phyloP scores from a whole-genome alignment of 2,113 vertebrate genomes.

The Sarotherodon lohbergeri region DNA sequence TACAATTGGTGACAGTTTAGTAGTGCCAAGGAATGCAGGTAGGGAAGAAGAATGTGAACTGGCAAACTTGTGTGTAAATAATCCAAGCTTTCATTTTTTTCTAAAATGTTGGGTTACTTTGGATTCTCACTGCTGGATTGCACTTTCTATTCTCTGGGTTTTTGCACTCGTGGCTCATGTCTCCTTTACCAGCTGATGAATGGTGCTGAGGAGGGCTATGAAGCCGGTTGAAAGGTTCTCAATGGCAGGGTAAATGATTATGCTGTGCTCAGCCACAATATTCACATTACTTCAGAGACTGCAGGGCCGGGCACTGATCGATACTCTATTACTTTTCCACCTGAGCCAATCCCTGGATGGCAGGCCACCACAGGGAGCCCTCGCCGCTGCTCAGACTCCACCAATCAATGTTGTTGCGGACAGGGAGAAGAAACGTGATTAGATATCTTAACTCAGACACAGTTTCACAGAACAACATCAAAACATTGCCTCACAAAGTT shows the following conservation, averaged over 20 bases:
- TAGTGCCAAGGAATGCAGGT: not conserved
- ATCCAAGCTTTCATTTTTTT: not conserved
- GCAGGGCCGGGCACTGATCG: constrained; percentile 25
- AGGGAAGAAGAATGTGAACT: not conserved
- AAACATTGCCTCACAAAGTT: not conserved
- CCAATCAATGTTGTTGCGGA: constrained; percentile 28
- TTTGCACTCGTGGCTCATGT: not conserved
- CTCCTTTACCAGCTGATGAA: constrained; percentile 1
- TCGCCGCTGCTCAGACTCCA: constrained; percentile 3
- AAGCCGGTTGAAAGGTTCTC: constrained; percentile 29
- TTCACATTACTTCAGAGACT: constrained; percentile 55
- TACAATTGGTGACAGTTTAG: not conserved
- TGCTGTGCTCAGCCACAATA: constrained; percentile 40
- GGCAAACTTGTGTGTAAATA: not conserved
- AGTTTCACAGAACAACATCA: not conserved
- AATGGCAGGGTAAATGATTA: constrained; percentile 42
- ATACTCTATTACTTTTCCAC: constrained; percentile 58
- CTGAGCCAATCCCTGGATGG: constrained; percentile 12
- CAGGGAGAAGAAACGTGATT: not conserved
- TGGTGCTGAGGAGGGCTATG: not conserved
- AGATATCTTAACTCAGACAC: constrained; percentile 34
- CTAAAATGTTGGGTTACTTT: not conserved
- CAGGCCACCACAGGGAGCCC: constrained; percentile 31
- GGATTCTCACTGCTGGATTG: not conserved
- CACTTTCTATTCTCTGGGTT: not conserved